These are phyloP conservation scores for Festucalex cinctus DNA, from an alignment of 2,113 vertebrate genomes.

Conservation along the genomic window DNA sequence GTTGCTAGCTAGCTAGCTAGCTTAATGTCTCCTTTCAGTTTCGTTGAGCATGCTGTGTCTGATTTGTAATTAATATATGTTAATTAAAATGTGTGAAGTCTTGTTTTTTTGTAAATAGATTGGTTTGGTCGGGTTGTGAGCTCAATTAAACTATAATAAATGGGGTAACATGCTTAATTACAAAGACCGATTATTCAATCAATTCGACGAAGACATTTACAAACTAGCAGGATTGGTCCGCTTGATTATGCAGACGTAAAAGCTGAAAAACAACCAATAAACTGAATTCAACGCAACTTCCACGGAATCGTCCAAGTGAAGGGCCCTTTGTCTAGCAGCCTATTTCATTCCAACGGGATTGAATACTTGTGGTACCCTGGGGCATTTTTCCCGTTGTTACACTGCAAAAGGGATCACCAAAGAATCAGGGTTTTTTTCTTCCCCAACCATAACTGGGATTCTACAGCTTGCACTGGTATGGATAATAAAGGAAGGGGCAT, in stretches of 20 bases:
- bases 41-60: too few species aligned
- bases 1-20: too few species aligned
- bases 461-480: conserved; percentile 42
- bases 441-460: conserved; percentile 55
- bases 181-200: conserved; percentile 40
- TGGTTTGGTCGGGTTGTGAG: background rate
- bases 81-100: background rate
- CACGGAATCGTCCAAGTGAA: conserved; percentile 27
- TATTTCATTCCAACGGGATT: conserved; percentile 49
- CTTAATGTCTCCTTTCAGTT: too few species aligned
- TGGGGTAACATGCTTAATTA: conserved; percentile 32
- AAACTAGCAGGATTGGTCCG: conserved; percentile 32
- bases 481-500: background rate
- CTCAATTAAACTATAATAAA: conserved; percentile 18
- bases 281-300: conserved; percentile 28
- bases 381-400: conserved; percentile 61
- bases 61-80: too few species aligned
- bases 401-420: conserved; percentile 60
- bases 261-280: conserved; percentile 15
- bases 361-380: conserved; percentile 55
- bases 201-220: conserved; percentile 29
- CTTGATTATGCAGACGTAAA: conserved; percentile 31
- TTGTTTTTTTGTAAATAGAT: background rate
- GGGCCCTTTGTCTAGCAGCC: conserved; percentile 26
- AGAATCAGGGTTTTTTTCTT: conserved; percentile 51